A percentile compares a stretch with the other conserved stretches of the same genome.
Conservation (phyloP, 2,797 vertebrate genomes). For the Dendrocincla fuliginosa region DNA sequence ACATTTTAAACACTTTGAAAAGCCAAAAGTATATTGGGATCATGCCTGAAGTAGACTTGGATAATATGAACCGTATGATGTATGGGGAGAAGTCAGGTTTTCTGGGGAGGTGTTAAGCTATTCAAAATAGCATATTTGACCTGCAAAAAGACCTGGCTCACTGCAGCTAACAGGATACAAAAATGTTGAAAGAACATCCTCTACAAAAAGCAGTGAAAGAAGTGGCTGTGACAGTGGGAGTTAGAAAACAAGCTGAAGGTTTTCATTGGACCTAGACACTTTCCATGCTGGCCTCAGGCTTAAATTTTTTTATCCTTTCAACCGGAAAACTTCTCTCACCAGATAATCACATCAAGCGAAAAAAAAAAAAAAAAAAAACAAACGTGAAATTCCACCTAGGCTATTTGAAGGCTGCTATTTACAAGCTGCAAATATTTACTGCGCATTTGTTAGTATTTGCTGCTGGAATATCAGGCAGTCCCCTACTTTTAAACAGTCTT, state of each 20-base stretch:
- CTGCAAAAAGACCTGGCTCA: background rate
- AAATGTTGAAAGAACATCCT: constrained; percentile 13
- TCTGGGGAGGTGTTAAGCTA: background rate
- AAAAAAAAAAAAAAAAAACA: background rate
- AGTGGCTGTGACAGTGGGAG: background rate
- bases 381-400: background rate
- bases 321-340: background rate
- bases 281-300: background rate
- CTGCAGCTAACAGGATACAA: background rate
- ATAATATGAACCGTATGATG: background rate
- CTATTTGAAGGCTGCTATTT: background rate
- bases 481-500: background rate
- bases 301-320: constrained; percentile 2
- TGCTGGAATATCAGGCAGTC: background rate
- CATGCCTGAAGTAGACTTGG: background rate
- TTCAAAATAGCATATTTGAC: constrained; percentile 13
- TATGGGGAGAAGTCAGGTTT: background rate
- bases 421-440: background rate
- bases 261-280: constrained; percentile 38
- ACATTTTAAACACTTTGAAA: constrained; percentile 9
- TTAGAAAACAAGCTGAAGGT: constrained; percentile 13
- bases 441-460: background rate
- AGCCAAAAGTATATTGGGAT: background rate
- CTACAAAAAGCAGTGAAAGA: constrained; percentile 36
- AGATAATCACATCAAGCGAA: background rate